Percentiles rank a stretch among this genome's conserved stretches.
Conservation (phyloP, 30 jellyfish, hydroid and myxozoan genomes). For the Pseudorhiza aurosa region DNA sequence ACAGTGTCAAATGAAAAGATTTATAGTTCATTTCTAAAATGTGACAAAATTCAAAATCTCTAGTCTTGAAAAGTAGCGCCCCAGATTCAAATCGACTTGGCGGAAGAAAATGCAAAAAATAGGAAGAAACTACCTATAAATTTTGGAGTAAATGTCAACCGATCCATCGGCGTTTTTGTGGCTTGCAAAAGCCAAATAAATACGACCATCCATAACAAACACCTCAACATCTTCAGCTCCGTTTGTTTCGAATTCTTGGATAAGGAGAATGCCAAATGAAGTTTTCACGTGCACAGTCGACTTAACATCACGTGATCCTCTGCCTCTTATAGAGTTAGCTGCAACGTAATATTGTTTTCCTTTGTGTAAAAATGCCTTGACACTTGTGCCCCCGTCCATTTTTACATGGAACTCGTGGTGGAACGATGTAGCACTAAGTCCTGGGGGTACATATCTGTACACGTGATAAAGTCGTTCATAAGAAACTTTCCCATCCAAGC, state of each 20-base stretch:
- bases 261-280: slow-evolving; percentile 48
- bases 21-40: no score
- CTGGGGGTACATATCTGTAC: slow-evolving; percentile 46
- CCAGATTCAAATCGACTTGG: no score
- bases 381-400: slow-evolving; percentile 81
- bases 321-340: slow-evolving; percentile 63
- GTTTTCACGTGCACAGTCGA: slow-evolving; percentile 67
- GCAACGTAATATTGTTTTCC: slow-evolving; percentile 65
- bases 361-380: slow-evolving; percentile 48
- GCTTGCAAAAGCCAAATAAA: slow-evolving; percentile 75
- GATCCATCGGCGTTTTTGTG: slow-evolving; percentile 61
- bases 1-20: no score
- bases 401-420: slow-evolving; percentile 48
- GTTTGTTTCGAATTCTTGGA: slow-evolving; percentile 77
- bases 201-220: slow-evolving; percentile 48
- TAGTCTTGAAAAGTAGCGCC: no score
- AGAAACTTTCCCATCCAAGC: slow-evolving; percentile 49
- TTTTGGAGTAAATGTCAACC: slow-evolving; percentile 78
- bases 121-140: slow-evolving; percentile 89
- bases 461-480: slow-evolving; percentile 47
- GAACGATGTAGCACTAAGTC: slow-evolving; percentile 5
- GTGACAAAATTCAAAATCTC: no score
- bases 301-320: slow-evolving; percentile 34
- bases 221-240: slow-evolving; percentile 95
- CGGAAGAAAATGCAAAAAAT: no score